phyloP scores from a whole-genome alignment of 2,797 vertebrate species.

The Brotula barbata region DNA sequence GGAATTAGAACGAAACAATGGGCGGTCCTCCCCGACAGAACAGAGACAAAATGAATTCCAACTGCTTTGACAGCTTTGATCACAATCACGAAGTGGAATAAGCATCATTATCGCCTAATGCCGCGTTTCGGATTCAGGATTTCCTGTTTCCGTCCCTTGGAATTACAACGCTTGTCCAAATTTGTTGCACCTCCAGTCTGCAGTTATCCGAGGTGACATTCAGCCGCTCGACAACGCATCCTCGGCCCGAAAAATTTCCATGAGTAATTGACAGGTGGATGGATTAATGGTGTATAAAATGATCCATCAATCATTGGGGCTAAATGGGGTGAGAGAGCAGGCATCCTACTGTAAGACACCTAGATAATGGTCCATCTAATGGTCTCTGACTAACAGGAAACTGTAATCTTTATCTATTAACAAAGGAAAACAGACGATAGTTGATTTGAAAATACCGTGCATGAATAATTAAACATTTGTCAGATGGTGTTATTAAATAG shows the following conservation, averaged over 20 bases:
- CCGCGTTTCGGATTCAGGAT: slow-evolving; percentile 23
- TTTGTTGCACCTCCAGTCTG: slow-evolving; percentile 39
- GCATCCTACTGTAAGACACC: slow-evolving; percentile 37
- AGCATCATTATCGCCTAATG: slow-evolving; percentile 39
- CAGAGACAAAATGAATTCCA: slow-evolving; percentile 33
- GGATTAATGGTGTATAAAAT: slow-evolving; percentile 76
- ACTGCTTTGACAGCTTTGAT: slow-evolving; percentile 33
- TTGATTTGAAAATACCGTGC: too few relatives aligned
- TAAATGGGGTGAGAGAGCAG: slow-evolving; percentile 63
- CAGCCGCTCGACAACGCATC: slow-evolving; percentile 52
- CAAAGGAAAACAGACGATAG: too few relatives aligned
- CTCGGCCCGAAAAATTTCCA: slow-evolving; percentile 56
- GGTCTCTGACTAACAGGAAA: slow-evolving; percentile 45
- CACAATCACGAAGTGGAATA: slow-evolving; percentile 32
- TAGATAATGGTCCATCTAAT: slow-evolving; percentile 44
- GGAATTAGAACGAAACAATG: slow-evolving; percentile 28
- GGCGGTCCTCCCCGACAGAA: slow-evolving; percentile 12
- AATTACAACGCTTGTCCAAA: too few relatives aligned
- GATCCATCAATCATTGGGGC: slow-evolving; percentile 66
- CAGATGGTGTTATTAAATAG: too few relatives aligned
- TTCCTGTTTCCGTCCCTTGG: too few relatives aligned
- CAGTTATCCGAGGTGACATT: slow-evolving; percentile 61
- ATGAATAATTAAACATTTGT: too few relatives aligned
- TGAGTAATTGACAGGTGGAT: slow-evolving; percentile 74
- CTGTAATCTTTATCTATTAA: slow-evolving; percentile 3